Conservation (phyloP, 1,140 invertebrate species). For the Lutraria rhynchaena region DNA sequence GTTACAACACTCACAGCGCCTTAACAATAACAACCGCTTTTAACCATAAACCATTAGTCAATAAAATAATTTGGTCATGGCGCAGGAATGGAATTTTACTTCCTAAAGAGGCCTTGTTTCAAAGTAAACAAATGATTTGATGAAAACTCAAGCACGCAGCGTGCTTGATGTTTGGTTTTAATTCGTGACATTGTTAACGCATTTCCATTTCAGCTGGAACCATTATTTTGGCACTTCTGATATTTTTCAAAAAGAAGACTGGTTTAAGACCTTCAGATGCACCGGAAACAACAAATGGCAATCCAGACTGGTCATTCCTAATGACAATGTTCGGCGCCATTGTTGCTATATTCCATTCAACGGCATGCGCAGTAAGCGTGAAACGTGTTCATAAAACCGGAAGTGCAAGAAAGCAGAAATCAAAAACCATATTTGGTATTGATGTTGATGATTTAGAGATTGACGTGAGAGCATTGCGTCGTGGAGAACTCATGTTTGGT, state of each 20-base stretch:
- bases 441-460: constrained; percentile 26
- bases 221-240: constrained; percentile 44
- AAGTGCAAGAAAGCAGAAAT: not conserved
- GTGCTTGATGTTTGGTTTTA: no score
- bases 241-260: constrained; percentile 58
- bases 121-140: no score
- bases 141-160: no score
- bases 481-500: constrained; percentile 12
- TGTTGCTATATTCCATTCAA: constrained; percentile 19
- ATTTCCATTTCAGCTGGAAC: constrained; percentile 1
- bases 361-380: constrained; percentile 2
- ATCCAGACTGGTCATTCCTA: constrained; percentile 43
- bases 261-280: constrained; percentile 43
- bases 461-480: constrained; percentile 45
- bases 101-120: no score
- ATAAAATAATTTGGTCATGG: no score
- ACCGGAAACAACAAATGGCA: constrained; percentile 41
- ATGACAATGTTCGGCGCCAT: constrained; percentile 22
- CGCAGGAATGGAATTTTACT: no score
- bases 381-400: not conserved
- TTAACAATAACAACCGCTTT: no score
- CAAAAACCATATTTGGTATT: constrained; percentile 36
- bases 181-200: not conserved
- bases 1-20: no score
- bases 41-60: no score